Base-by-base conservation (phyloP, 2,888 invertebrate species). In the Tortricodes alternella region DNA sequence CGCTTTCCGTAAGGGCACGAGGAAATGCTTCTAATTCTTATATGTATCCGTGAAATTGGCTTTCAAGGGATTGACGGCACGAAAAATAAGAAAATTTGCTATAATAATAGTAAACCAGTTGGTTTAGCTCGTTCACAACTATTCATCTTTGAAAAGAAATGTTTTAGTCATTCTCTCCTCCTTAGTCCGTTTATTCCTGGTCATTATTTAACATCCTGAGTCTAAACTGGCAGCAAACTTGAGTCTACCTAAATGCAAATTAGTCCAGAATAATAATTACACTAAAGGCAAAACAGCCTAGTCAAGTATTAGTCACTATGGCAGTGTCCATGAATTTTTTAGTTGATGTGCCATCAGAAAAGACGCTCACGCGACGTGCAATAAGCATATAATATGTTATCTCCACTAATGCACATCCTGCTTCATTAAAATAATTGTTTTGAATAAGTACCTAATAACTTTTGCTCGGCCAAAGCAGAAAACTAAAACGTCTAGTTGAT, bases 191-290 rank as follows among this genome's bases (percentile, higher is more conserved):
- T n/a, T n/a, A n/a, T n/a, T n/a, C n/a, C n/a, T n/a, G n/a, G n/a
- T n/a, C n/a, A n/a, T n/a, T n/a, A n/a, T n/a, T n/a, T n/a, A n/a
- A n/a, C n/a, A n/a, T n/a, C n/a, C n/a, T n/a, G n/a, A n/a, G n/a
- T n/a, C n/a, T n/a, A n/a, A n/a, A n/a, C n/a, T n/a, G n/a, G n/a
- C n/a, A n/a, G n/a, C n/a, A n/a, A n/a, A n/a, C n/a, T n/a, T n/a
- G n/a, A n/a, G n/a, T n/a, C n/a, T n/a, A n/a, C n/a, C n/a, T n/a
- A n/a, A n/a, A n/a, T n/a, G n/a, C n/a, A n/a, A n/a, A n/a, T n/a
- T 29, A 43, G 41, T 55, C 55, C 49, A 49, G 48, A 37, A 44
- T 34, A 27, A 24, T 49, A 55, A 53, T 48, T 55, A 55, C 23
- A 46, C 34, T 19, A 55, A 43, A 16, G 11, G 18, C 41, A 35